phyloP scores from a whole-genome alignment of 1,140 invertebrate genomes.

The Rhopalosiphum padi region DNA sequence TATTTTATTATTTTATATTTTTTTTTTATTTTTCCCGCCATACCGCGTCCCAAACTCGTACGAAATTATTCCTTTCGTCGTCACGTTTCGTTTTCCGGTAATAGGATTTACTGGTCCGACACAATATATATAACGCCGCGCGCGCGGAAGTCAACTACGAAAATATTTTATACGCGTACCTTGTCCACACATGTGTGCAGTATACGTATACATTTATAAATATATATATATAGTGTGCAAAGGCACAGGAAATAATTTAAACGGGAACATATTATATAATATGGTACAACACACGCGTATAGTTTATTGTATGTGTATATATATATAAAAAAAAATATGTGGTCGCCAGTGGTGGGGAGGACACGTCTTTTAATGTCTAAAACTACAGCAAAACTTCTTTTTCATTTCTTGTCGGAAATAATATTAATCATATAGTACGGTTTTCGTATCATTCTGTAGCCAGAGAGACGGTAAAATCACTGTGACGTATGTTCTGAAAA shows the following conservation, averaged over 20 bases:
- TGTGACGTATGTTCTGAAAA: neutral
- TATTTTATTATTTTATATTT: slow-evolving; percentile 22
- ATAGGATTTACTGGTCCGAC: slow-evolving; percentile 38
- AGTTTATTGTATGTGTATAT: neutral
- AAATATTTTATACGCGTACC: slow-evolving; percentile 4
- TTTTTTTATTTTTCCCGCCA: neutral
- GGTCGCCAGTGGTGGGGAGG: neutral
- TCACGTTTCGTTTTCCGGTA: slow-evolving; percentile 40
- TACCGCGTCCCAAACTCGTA: no score
- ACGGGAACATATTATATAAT: neutral
- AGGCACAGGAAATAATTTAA: slow-evolving; percentile 16
- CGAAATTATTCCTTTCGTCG: slow-evolving; percentile 17
- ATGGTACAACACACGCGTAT: neutral
- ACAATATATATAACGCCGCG: neutral
- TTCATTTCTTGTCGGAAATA: neutral
- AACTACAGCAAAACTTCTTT: slow-evolving; percentile 2
- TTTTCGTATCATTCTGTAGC: neutral
- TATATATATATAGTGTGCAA: neutral
- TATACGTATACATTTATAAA: neutral
- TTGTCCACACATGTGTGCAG: neutral
- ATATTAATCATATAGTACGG: slow-evolving; percentile 4
- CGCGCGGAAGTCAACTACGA: neutral
- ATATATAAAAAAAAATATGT: neutral
- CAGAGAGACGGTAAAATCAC: neutral
- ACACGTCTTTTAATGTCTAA: slow-evolving; percentile 14